These are phyloP conservation scores for Chymomyza costata DNA, from an alignment of 1,140 invertebrate genomes.

Conservation along the genomic window DNA sequence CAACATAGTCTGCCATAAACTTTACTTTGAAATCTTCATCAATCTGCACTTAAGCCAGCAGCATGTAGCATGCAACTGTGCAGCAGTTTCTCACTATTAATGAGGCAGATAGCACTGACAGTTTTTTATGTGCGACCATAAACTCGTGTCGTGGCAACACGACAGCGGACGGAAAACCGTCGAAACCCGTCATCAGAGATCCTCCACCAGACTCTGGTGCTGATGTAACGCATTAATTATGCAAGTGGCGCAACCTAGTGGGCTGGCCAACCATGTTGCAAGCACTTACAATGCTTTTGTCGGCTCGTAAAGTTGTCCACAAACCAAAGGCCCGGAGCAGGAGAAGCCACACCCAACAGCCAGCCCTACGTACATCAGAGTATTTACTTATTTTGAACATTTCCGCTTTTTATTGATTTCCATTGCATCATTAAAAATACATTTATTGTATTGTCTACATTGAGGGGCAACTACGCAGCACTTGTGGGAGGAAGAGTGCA, in stretches of 20 bases:
- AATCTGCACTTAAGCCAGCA: background rate
- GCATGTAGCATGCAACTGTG: slow-evolving; percentile 29
- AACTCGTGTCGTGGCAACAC: slow-evolving; percentile 33
- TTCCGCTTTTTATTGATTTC: slow-evolving; percentile 52
- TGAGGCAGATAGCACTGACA: too few relatives aligned
- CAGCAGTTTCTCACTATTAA: slow-evolving; percentile 8
- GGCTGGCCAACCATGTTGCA: slow-evolving; percentile 13
- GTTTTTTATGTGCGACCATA: slow-evolving; percentile 5
- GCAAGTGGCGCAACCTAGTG: slow-evolving; percentile 21
- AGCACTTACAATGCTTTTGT: slow-evolving; percentile 6
- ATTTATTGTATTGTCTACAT: slow-evolving; percentile 51
- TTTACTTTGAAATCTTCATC: too few relatives aligned
- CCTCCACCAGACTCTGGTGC: too few relatives aligned
- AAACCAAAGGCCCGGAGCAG: slow-evolving; percentile 30
- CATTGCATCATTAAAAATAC: slow-evolving; percentile 63
- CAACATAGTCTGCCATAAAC: too few relatives aligned
- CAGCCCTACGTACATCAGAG: slow-evolving; percentile 18
- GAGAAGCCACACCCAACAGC: too few relatives aligned
- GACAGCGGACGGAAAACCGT: too few relatives aligned
- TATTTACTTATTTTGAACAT: slow-evolving; percentile 24
- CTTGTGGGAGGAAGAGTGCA: background rate
- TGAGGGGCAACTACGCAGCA: too few relatives aligned
- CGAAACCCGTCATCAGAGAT: too few relatives aligned
- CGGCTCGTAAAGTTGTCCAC: slow-evolving; percentile 30
- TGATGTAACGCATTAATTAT: slow-evolving; percentile 22